Conservation (phyloP, 2,113 vertebrate species). For the Limanda limanda region DNA sequence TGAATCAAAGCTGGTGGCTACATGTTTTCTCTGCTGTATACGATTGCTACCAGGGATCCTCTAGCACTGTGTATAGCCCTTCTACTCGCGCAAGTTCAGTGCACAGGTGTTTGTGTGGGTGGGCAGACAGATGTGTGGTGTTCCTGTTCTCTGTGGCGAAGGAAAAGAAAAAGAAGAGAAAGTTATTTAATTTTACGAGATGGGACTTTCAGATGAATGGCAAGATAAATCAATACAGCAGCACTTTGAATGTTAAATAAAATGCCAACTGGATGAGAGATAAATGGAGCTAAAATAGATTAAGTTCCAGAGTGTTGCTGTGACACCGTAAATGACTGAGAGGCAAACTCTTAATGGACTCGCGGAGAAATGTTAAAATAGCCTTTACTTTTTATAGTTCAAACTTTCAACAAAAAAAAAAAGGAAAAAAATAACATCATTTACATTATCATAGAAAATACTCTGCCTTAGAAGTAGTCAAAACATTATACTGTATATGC, state of each 20-base stretch:
- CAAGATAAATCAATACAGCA: slow-evolving; percentile 25
- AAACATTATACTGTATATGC: slow-evolving; percentile 50
- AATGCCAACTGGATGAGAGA: slow-evolving; percentile 10
- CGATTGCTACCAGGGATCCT: slow-evolving; percentile 42
- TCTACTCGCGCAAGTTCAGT: slow-evolving; percentile 67
- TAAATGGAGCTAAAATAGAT: slow-evolving; percentile 1
- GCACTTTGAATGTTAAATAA: slow-evolving; percentile 17
- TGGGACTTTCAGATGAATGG: slow-evolving; percentile 18
- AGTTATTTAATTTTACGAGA: slow-evolving; percentile 34
- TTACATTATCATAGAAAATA: slow-evolving; percentile 61
- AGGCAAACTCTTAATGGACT: slow-evolving; percentile 45
- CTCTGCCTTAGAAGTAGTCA: slow-evolving; percentile 46
- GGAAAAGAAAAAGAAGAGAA: slow-evolving; percentile 6
- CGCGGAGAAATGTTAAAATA: slow-evolving; percentile 61
- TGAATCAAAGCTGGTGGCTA: slow-evolving; percentile 61
- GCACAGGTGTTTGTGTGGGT: slow-evolving; percentile 58
- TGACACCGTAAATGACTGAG: slow-evolving; percentile 28
- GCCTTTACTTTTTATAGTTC: slow-evolving; percentile 50
- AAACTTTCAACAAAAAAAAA: background rate
- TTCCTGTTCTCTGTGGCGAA: slow-evolving; percentile 2
- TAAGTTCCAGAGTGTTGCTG: slow-evolving; percentile 31
- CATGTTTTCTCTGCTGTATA: slow-evolving; percentile 44
- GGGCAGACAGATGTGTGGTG: slow-evolving; percentile 29
- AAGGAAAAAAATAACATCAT: background rate
- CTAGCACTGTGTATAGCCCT: slow-evolving; percentile 72